Percentiles rank a stretch among this genome's conserved stretches.
phyloP scores from a whole-genome alignment of 1,140 invertebrate genomes.

The Meloidogyne chitwoodi region DNA sequence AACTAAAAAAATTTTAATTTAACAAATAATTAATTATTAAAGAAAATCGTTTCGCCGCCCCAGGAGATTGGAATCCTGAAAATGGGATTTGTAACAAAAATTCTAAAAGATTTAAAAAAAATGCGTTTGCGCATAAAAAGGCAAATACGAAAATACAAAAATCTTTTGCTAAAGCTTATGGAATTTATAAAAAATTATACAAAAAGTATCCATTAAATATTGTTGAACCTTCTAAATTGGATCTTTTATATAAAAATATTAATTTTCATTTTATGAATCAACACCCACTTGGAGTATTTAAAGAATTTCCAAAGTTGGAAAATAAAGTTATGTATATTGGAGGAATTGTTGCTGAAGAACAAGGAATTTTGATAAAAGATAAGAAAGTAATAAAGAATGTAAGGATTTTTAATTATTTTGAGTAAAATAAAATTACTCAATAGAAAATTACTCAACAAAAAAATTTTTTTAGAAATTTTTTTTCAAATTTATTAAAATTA shows the following conservation, averaged over 20 bases:
- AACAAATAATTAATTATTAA: background rate
- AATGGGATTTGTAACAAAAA: background rate
- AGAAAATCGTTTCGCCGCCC: background rate
- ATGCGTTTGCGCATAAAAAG: background rate
- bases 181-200: background rate
- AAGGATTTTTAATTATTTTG: too few species aligned
- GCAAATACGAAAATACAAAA: background rate
- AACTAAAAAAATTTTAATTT: too few species aligned
- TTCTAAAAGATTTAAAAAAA: background rate
- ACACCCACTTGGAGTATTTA: background rate
- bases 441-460: too few species aligned
- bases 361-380: background rate
- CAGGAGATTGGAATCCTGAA: background rate
- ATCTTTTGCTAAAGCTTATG: background rate
- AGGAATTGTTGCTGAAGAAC: background rate
- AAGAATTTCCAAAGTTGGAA: background rate
- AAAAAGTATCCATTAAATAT: background rate
- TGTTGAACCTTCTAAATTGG: background rate
- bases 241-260: background rate
- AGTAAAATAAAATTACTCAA: too few species aligned
- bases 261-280: background rate
- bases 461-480: too few species aligned
- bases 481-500: too few species aligned
- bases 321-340: background rate
- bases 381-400: background rate